Percentiles rank a stretch among this genome's conserved stretches.
These are phyloP conservation scores for Oxyruncus cristatus DNA, from an alignment of 2,113 vertebrate species.

Conservation along the genomic window DNA sequence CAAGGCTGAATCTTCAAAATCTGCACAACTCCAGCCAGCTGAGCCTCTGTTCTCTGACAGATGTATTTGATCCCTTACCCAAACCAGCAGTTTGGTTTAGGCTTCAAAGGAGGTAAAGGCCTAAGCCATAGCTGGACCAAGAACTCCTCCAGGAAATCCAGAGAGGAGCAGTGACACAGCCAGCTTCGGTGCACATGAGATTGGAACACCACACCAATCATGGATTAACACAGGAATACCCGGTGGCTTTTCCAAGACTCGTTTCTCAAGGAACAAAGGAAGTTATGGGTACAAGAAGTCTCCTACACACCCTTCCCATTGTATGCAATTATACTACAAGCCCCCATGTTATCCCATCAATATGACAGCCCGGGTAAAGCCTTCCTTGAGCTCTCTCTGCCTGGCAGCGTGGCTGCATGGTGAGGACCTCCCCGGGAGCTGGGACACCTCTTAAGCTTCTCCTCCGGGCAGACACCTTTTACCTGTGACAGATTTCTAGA, in stretches of 20 bases:
- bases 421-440: background rate
- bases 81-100: background rate
- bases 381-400: background rate
- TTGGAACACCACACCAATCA: background rate
- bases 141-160: background rate
- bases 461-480: background rate
- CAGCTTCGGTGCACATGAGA: background rate
- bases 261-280: background rate
- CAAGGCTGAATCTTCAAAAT: background rate
- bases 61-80: background rate
- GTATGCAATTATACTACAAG: background rate
- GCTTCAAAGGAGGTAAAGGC: background rate
- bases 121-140: background rate
- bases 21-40: background rate
- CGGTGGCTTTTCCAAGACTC: background rate
- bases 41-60: background rate
- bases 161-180: background rate
- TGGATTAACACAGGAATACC: background rate
- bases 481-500: background rate
- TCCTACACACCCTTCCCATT: background rate
- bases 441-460: background rate
- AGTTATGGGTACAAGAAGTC: background rate
- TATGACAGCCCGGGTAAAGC: background rate
- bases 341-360: background rate
- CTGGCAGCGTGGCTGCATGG: rapidly evolving